Percentiles rank a stretch among this genome's conserved stretches.
Evolutionary conservation across 2,113 vertebrate species (phyloP).

Genomic region (Thalassarche chlororhynchos): DNA sequence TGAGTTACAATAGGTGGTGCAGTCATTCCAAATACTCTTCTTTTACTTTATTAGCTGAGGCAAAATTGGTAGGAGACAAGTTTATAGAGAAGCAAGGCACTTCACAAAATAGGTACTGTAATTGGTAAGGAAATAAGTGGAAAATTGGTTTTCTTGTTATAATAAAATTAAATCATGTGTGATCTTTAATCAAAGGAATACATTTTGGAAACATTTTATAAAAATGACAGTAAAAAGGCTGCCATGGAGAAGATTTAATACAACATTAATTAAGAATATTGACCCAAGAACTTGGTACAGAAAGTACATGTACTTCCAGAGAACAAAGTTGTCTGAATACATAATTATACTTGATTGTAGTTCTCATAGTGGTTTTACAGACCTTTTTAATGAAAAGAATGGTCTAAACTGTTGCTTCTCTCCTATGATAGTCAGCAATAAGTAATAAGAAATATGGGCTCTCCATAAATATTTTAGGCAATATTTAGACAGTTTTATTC

Average conservation of each 20-base stretch:
- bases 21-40: not conserved
- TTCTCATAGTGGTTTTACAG: not conserved
- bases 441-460: not conserved
- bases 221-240: not conserved
- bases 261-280: slow-evolving; percentile 30
- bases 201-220: not conserved
- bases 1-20: not conserved
- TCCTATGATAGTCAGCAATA: not conserved
- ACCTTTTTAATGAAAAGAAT: not conserved
- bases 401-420: not conserved
- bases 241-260: not conserved
- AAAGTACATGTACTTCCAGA: not conserved
- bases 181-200: slow-evolving; percentile 16
- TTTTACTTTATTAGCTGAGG: not conserved
- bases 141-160: not conserved
- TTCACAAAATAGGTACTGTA: not conserved
- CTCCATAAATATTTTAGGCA: not conserved
- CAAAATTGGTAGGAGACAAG: not conserved
- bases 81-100: not conserved
- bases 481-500: not conserved
- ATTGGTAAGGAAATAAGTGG: not conserved
- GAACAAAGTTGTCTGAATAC: not conserved
- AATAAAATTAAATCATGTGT: not conserved
- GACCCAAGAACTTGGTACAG: not conserved
- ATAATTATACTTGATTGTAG: not conserved